Conservation (phyloP, 2,888 invertebrate species). For the Thymelicus acteon region DNA sequence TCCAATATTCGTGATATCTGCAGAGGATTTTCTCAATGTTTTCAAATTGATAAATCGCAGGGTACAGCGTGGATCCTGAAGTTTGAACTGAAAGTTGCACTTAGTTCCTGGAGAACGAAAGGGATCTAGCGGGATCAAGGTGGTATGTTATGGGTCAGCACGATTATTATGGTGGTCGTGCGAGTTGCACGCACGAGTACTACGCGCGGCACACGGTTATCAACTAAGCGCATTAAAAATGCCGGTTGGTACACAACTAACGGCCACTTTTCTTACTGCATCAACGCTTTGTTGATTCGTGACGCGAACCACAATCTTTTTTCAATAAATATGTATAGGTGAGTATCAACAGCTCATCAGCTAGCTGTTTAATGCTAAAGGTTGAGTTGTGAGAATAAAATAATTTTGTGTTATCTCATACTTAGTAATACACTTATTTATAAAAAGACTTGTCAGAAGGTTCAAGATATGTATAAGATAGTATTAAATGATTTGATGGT, state of each 20-base stretch:
- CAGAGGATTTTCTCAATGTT: constrained; percentile 41
- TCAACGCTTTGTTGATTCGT: constrained; percentile 57
- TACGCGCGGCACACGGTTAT: constrained; percentile 71
- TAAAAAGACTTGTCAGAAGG: no score
- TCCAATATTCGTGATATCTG: constrained; percentile 52
- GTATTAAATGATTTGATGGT: no score
- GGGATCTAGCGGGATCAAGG: constrained; percentile 6
- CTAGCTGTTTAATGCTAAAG: neutral
- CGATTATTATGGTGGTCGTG: constrained; percentile 46
- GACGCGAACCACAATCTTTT: constrained; percentile 43
- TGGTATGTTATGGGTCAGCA: constrained; percentile 32
- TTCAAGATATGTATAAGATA: no score
- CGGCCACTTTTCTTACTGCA: constrained; percentile 57
- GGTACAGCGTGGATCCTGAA: neutral
- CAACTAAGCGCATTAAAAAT: constrained; percentile 79
- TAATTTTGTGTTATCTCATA: neutral
- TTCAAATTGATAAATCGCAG: constrained; percentile 40
- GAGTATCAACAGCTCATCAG: neutral
- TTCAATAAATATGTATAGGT: neutral
- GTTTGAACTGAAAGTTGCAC: constrained; percentile 36
- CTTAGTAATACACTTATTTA: neutral
- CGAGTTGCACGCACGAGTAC: constrained; percentile 61
- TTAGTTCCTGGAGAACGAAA: constrained; percentile 28
- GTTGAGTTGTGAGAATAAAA: no score
- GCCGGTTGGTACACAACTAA: constrained; percentile 60